A percentile compares a stretch with the other conserved stretches of the same genome.
phyloP scores from a whole-genome alignment of 2,888 invertebrate species.

The Escarpia spicata region DNA sequence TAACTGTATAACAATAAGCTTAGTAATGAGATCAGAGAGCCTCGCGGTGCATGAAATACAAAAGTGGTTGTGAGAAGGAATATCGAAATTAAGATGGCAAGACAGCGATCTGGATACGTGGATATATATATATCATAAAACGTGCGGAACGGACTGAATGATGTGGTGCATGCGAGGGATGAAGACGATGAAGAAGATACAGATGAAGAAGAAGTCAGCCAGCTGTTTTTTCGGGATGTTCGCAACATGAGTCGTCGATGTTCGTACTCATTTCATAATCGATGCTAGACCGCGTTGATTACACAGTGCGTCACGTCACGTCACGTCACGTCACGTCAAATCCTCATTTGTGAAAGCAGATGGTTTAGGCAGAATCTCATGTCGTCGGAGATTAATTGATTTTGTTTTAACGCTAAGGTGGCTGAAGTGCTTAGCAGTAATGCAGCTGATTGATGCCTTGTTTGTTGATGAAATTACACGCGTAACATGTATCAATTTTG shows the following conservation, averaged over 20 bases:
- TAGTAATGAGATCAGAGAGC: neutral
- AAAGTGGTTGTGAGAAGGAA: too few relatives aligned
- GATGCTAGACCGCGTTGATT: neutral
- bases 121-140: too few relatives aligned
- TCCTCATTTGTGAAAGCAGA: neutral
- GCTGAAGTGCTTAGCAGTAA: neutral
- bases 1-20: neutral
- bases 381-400: conserved; percentile 2
- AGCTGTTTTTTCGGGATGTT: neutral
- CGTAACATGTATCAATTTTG: too few relatives aligned
- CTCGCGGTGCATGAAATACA: too few relatives aligned
- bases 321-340: neutral
- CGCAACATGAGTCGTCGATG: neutral
- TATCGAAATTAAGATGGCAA: too few relatives aligned
- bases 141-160: too few relatives aligned
- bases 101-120: too few relatives aligned
- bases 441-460: neutral
- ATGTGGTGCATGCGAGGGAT: neutral
- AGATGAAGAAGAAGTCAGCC: neutral
- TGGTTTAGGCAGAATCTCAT: neutral
- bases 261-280: neutral
- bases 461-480: too few relatives aligned
- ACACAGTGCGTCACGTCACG: neutral
- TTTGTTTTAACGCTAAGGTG: neutral
- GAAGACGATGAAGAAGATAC: too few relatives aligned